These are phyloP conservation scores for Synchiropus splendidus DNA, from an alignment of 2,113 vertebrate species.

Conservation along the genomic window DNA sequence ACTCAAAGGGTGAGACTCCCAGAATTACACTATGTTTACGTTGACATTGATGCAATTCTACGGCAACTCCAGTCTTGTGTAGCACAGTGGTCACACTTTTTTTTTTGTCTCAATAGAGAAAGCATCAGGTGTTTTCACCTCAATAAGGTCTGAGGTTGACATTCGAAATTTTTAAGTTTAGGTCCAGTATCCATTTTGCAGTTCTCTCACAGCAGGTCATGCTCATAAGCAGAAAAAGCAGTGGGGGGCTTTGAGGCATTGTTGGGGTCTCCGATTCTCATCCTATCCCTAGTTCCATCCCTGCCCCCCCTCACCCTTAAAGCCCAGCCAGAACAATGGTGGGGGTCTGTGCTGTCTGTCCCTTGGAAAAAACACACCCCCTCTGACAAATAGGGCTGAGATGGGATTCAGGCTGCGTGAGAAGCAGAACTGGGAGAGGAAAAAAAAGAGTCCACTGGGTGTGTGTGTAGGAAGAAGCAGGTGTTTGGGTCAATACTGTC, in stretches of 20 bases:
- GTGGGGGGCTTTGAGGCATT: conserved; percentile 53
- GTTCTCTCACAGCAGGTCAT: conserved; percentile 57
- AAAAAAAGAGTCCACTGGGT: conserved; percentile 33
- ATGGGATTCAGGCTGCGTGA: conserved; percentile 52
- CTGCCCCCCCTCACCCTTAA: conserved; percentile 33
- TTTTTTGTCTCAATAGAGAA: too few species aligned
- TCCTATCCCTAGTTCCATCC: conserved; percentile 38
- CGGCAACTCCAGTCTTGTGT: too few species aligned
- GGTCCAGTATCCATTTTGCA: conserved; percentile 10
- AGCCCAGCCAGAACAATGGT: conserved; percentile 54
- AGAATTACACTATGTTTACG: too few species aligned
- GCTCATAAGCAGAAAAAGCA: conserved; percentile 51
- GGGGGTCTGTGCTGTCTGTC: conserved; percentile 47
- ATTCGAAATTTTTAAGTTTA: too few species aligned
- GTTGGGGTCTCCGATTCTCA: conserved; percentile 54
- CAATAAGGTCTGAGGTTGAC: too few species aligned
- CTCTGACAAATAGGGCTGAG: conserved; percentile 48
- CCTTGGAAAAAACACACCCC: conserved; percentile 29
- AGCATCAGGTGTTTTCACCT: too few species aligned
- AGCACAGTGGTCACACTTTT: too few species aligned
- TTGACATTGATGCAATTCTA: too few species aligned
- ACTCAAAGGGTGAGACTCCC: too few species aligned
- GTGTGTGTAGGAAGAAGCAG: conserved; percentile 42
- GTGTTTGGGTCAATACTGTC: conserved; percentile 61
- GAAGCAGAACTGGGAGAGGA: too few species aligned